Evolutionary conservation across 2,888 invertebrate genomes (phyloP).

Genomic region (Beris morrisii): DNA sequence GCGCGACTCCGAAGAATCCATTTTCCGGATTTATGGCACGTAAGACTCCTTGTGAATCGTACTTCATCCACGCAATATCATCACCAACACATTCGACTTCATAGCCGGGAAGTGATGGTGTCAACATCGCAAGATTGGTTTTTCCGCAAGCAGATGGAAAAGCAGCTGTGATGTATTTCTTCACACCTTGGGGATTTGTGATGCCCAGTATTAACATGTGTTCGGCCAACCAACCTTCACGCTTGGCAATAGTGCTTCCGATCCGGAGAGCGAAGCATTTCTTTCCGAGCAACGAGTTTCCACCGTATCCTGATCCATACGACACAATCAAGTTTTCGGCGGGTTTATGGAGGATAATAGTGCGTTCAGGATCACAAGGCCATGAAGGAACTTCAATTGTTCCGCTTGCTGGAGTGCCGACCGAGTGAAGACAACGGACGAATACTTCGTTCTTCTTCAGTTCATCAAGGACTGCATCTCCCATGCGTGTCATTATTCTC

Average conservation of each 20-base stretch:
- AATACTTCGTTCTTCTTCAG: slow-evolving; percentile 68
- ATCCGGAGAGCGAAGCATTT: slow-evolving; percentile 97
- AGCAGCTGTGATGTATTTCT: slow-evolving; percentile 94
- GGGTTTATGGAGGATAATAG: slow-evolving; percentile 84
- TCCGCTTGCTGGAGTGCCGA: slow-evolving; percentile 73
- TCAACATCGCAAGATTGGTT: slow-evolving; percentile 99
- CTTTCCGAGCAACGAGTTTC: slow-evolving; percentile 94
- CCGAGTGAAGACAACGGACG: slow-evolving; percentile 91
- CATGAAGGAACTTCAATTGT: slow-evolving; percentile 72
- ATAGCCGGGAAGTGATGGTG: slow-evolving; percentile 87
- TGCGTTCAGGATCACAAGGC: slow-evolving; percentile 96
- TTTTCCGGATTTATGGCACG: slow-evolving; percentile 98
- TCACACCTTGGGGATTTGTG: slow-evolving; percentile 85
- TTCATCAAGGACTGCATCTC: slow-evolving; percentile 61
- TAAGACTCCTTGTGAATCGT: slow-evolving; percentile 82
- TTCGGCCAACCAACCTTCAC: slow-evolving; percentile 99
- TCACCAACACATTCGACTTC: slow-evolving; percentile 94
- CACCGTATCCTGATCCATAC: slow-evolving; percentile 94
- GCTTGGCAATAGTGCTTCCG: slow-evolving; percentile 89
- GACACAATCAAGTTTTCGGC: slow-evolving; percentile 56
- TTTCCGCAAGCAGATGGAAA: slow-evolving; percentile 99
- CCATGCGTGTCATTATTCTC: slow-evolving; percentile 97
- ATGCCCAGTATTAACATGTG: slow-evolving; percentile 98
- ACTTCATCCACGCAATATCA: slow-evolving; percentile 99
- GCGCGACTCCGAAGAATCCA: slow-evolving; percentile 99